Evolutionary conservation across 1,140 invertebrate genomes (phyloP), one percentile per base, ranked within the genome.

Genomic region (Lysiphlebus fabarum): DNA sequence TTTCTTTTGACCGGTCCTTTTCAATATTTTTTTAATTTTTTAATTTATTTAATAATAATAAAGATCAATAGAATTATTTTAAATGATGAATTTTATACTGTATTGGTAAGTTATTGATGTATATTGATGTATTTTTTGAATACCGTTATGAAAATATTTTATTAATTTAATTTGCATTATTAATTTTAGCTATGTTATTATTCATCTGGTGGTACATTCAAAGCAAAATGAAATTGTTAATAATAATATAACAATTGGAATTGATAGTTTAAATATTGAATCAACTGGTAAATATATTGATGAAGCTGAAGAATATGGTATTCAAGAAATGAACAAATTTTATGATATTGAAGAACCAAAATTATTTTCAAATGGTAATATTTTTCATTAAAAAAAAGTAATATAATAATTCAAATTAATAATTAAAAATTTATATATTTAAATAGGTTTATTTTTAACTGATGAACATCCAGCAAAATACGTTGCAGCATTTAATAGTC

Each of bases 401-500:
- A 14, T 14, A 14, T 45, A 17, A 14, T 11, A 7, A n/a, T 45
- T 45, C 44, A 45, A 45, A 14, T 42, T 41, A 42, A 10, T 54
- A 43, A 42, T 42, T 54, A 26, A n/a, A n/a, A n/a, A 34, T 45
- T 7, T 14, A 9, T 34, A 8, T 33, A 14, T 51, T 45, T 33
- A 12, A 56, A 12, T 55, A 59, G 61, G 51, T 41, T 56, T 65
- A 10, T 56, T 59, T 57, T 51, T 62, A 48, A 34, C 82, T 11
- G 71, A 78, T 12, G 83, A 84, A 56, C 84, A 89, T 68, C 88
- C 89, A n/a, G 88, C 87, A 2, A 79, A 81, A n/a, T 87, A 84
- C 68, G 83, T 90, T 34, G 89, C 88, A 4, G 83, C 85, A 5
- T 90, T 90, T 76, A 90, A 89, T 69, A 82, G 83, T 48, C 88